Base-by-base conservation (phyloP, 2,113 vertebrate species). In the Elephantulus edwardii region DNA sequence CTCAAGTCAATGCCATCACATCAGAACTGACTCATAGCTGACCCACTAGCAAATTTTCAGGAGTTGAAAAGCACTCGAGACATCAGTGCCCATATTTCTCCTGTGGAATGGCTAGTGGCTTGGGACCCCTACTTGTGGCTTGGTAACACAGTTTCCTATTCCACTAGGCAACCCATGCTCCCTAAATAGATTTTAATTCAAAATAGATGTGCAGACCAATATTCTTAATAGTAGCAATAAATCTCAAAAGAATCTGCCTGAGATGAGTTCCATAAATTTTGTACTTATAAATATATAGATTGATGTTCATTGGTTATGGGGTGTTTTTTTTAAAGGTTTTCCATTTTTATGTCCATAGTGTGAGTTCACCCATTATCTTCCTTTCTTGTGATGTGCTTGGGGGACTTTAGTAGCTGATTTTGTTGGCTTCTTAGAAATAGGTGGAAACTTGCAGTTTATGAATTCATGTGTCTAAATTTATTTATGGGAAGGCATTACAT, bases 291-390 rank as follows among this genome's bases (percentile, higher is more conserved):
- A n/a, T n/a, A n/a, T n/a, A n/a, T n/a, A n/a, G n/a, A n/a, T n/a
- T n/a, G n/a, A n/a, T n/a, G n/a, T n/a, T n/a, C n/a, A n/a, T n/a
- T n/a, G n/a, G n/a, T n/a, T n/a, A n/a, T n/a, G n/a, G n/a, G n/a
- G n/a, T 12, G 79, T 86, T 75, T 82, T 42, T 70, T 72, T 88
- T 64, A 89, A 3, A 81, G 12, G 46, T 85, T 72, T 90, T 35
- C 16, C 16, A 7, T 14, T n/a, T 88, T 84, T 84, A 68, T 60
- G 12, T 44, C 14, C 16, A 22, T 60, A 14, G 87, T 90, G 35
- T 5, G 81, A 9, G 8, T 42, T 72, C 38, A 10, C 24, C 8
- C 46, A 0, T 56, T 62, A 33, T 68, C 68, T 76, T 64, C 40
- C 14, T 42, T 72, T 78, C 7, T 74, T 66, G 7, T 40, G 16